Evolutionary conservation across 2,797 vertebrate species (phyloP).

Genomic region (Pipistrellus nathusii): DNA sequence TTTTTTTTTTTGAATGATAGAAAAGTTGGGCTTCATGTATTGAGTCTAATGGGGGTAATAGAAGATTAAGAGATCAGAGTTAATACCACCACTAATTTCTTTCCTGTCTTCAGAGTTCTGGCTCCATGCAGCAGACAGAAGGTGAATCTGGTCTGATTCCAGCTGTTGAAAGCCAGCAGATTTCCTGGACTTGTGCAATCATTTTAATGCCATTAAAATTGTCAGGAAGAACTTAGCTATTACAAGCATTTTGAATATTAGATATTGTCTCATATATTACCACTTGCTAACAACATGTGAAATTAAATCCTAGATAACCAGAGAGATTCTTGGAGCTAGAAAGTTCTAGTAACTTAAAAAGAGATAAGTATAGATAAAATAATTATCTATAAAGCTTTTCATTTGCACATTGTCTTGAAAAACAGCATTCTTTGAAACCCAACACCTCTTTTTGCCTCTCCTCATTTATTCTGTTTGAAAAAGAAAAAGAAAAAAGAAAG

Average conservation of each 20-base stretch:
- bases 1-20: conserved; percentile 55
- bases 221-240: conserved; percentile 75
- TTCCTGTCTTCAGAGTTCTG: conserved; percentile 59
- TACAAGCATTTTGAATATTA: conserved; percentile 78
- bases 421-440: conserved; percentile 44
- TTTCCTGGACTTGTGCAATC: conserved; percentile 75
- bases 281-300: conserved; percentile 75
- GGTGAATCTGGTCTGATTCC: conserved; percentile 77
- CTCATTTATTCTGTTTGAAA: neutral
- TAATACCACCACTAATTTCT: conserved; percentile 16
- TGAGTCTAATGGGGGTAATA: conserved; percentile 44
- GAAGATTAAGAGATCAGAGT: conserved; percentile 66
- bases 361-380: conserved; percentile 65
- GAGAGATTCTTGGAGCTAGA: conserved; percentile 72
- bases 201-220: conserved; percentile 80
- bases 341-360: conserved; percentile 74
- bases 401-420: conserved; percentile 29
- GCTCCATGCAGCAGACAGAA: conserved; percentile 78
- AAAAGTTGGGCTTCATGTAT: conserved; percentile 41
- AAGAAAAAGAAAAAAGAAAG: neutral
- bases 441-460: neutral
- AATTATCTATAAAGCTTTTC: conserved; percentile 68
- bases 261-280: conserved; percentile 68
- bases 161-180: conserved; percentile 75
- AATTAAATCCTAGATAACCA: conserved; percentile 78